These are phyloP conservation scores for Oceanodroma leucorhoa DNA, from an alignment of 2,797 vertebrate species.

Conservation along the genomic window DNA sequence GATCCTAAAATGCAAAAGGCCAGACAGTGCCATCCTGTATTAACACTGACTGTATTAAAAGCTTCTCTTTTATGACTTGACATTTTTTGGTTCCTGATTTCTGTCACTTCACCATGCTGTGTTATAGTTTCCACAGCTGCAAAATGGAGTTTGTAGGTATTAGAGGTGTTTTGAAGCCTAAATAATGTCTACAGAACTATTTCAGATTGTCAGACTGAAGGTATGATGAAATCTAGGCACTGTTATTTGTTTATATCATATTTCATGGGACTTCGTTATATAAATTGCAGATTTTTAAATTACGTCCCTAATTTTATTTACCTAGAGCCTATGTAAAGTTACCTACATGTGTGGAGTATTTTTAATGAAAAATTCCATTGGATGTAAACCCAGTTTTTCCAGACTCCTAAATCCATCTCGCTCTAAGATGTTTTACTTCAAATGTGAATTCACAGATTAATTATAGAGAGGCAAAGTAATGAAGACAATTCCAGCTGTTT, in stretches of 20 bases:
- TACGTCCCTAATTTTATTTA: not conserved
- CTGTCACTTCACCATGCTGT: not conserved
- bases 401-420: not conserved
- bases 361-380: not conserved
- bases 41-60: not conserved
- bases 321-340: not conserved
- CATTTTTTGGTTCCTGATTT: not conserved
- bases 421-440: not conserved
- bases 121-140: not conserved
- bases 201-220: not conserved
- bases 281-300: not conserved
- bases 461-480: not conserved
- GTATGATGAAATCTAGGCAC: not conserved
- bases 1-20: not conserved
- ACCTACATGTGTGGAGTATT: rapidly evolving
- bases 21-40: not conserved
- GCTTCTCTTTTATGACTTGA: not conserved
- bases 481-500: not conserved
- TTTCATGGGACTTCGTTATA: not conserved
- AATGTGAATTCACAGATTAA: not conserved
- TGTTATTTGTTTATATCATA: not conserved
- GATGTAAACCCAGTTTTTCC: not conserved
- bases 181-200: not conserved
- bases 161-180: not conserved
- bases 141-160: not conserved